Base-by-base conservation (phyloP, 2,113 vertebrate species). In the Xenus cinereus region DNA sequence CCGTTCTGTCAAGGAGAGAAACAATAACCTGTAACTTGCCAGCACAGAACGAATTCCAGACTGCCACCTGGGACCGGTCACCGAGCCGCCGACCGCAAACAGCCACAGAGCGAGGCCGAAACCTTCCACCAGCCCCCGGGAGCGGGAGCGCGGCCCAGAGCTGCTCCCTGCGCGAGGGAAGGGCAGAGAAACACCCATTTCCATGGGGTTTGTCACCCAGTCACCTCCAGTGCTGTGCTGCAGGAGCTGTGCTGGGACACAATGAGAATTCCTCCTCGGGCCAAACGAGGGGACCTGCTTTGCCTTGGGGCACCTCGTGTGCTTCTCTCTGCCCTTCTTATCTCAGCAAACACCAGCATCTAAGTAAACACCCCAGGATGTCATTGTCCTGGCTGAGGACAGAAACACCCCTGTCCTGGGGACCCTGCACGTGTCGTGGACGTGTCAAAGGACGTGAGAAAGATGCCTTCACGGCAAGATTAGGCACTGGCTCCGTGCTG, bases 21-120 rank as follows among this genome's bases (percentile, higher is more conserved):
- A 96, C 96, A 96, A 96, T 91, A 86, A 90, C 60, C 51, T 14
- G 1, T 16, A 21, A 53, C 89, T 73, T 14, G 84, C 93, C 95
- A 95, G 75, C 67, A 9, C 62, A 66, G 62, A n/a, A 41, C 8
- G 16, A 33, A 83, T 90, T 86, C 82, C 95, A 94, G 92, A 5
- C 50, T 83, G 67, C 87, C 93, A 91, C 82, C 84, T 87, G 91
- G 89, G 95, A 93, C n/a, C 2, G 6, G 67, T 51, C 78, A 21
- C 71, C 32, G 57, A 7, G 74, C 91, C 26, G 43, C 78, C n/a
- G 32, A 2, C 15, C 24, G 69, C 7, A 19, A 76, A 35, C 33
- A 30, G 75, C 74, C 10, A 35, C 51, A 14, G 68, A 56, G 53
- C 1, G 1, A 33, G 89, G 51, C 50, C 45, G 37, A 46, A 80